Conservation (phyloP, 2,113 vertebrate species). For the Clinocottus analis region DNA sequence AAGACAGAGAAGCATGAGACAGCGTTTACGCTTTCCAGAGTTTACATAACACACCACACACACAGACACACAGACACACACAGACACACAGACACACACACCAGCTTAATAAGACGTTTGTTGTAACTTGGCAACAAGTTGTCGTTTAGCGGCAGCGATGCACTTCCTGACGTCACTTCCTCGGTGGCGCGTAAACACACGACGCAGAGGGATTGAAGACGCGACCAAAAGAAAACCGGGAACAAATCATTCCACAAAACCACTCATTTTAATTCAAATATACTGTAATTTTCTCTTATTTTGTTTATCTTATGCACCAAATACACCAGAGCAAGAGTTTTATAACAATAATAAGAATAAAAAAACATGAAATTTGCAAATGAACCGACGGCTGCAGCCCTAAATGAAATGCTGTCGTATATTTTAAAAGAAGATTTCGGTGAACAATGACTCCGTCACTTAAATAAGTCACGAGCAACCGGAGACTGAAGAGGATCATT, state of each 20-base stretch:
- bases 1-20: slow-evolving; percentile 13
- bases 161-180: slow-evolving; percentile 1
- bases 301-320: neutral
- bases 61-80: neutral
- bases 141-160: too few relatives aligned
- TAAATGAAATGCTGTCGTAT: neutral
- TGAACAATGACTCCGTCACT: neutral
- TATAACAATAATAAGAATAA: neutral
- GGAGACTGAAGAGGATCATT: slow-evolving; percentile 33
- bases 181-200: neutral
- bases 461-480: slow-evolving; percentile 64
- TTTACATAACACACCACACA: too few relatives aligned
- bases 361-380: neutral
- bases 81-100: neutral
- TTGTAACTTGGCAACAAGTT: slow-evolving; percentile 37
- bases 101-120: neutral
- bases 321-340: neutral
- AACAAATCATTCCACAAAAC: neutral
- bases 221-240: too few relatives aligned
- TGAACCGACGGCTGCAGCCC: neutral
- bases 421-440: neutral
- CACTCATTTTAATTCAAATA: neutral
- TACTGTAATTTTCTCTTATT: neutral
- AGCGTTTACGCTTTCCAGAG: neutral
- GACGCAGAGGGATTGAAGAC: slow-evolving; percentile 2